Conservation (phyloP, 2,888 invertebrate species). For the Calliphora vomitoria region DNA sequence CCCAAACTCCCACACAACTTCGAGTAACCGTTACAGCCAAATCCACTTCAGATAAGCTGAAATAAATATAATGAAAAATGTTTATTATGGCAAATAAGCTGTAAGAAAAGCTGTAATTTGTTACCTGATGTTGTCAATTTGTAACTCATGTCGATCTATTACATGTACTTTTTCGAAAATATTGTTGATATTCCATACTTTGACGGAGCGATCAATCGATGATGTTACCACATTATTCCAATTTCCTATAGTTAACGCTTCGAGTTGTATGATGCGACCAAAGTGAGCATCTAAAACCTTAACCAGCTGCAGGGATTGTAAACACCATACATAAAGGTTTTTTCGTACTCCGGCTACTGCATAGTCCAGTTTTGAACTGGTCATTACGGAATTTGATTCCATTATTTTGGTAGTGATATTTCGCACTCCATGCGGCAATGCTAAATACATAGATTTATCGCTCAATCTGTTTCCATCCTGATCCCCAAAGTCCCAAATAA, state of each 20-base stretch:
- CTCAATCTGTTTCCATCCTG: constrained; percentile 83
- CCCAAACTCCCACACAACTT: constrained; percentile 98
- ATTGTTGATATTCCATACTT: constrained; percentile 98
- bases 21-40: constrained; percentile 96
- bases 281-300: constrained; percentile 98
- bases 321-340: constrained; percentile 97
- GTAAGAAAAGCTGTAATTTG: neutral
- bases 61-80: neutral
- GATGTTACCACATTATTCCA: constrained; percentile 98
- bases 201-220: constrained; percentile 98
- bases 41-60: constrained; percentile 90
- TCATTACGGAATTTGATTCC: constrained; percentile 95
- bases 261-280: constrained; percentile 96
- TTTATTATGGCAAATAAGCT: neutral
- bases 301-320: constrained; percentile 91
- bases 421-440: constrained; percentile 93
- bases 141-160: constrained; percentile 97
- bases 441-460: constrained; percentile 88
- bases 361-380: constrained; percentile 95
- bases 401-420: constrained; percentile 97
- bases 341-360: constrained; percentile 98
- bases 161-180: constrained; percentile 99
- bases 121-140: constrained; percentile 95
- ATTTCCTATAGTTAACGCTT: constrained; percentile 93
- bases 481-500: constrained; percentile 91